Evolutionary conservation across 2,888 invertebrate species (phyloP), one percentile per base, ranked within the genome.

Genomic region (Sarcophaga subvicina): DNA sequence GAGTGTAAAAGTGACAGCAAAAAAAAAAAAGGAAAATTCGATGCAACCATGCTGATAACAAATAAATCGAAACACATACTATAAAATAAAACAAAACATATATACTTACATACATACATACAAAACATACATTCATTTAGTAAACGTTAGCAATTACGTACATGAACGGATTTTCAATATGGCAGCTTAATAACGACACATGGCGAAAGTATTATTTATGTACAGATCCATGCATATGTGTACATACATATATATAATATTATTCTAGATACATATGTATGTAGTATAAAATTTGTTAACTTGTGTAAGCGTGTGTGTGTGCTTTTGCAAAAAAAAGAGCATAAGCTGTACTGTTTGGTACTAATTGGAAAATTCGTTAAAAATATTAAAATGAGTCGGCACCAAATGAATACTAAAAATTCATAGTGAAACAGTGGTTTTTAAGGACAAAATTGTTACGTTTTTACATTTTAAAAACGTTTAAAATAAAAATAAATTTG

Each of bases 141-240:
- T 59, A 64, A 63, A 71, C 45, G 63, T 62, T 64, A 76, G 17
- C 81, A 82, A 82, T 82, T 82, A 76, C 45, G 59, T 76, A 82
- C 75, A 70, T 82, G 70, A 82, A 62, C 25, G 63, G 25, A 70
- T 82, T 76, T 76, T 70, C 63, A 82, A 70, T 62, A 63, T 76
- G 75, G 22, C 54, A 81, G 69, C 63, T 17, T 62, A 1, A 79
- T 67, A n/a, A 11, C 25, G 3, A 54, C 54, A 37, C 54, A 37
- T 37, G 37, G 37, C 37, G 37, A 37, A 37, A 37, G 37, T 22
- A 25, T 11, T 63, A 63, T 63, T 63, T 63, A 63, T n/a, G 22
- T 63, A n/a, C 59, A 62, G 11, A 62, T 22, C 0, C 22, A 37
- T 37, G 37, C 37, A 20, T 62, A 22, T 22, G 6, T 27, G 27